A percentile compares a stretch with the other conserved stretches of the same genome.
These are phyloP conservation scores for Mimas tiliae DNA, from an alignment of 2,888 invertebrate genomes.

Conservation along the genomic window DNA sequence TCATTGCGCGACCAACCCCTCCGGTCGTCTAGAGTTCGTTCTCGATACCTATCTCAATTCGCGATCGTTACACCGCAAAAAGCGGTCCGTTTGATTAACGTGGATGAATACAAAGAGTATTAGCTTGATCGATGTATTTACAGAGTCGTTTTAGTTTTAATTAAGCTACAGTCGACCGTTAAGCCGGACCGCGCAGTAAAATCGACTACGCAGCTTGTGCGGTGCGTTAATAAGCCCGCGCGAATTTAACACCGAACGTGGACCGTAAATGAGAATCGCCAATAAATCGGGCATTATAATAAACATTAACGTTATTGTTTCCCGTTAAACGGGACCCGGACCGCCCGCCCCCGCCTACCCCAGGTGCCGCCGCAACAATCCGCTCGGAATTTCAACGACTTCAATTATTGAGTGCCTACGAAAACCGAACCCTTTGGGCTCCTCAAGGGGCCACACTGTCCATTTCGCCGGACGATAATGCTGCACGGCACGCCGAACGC, in stretches of 20 bases:
- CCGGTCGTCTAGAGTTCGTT: conserved; percentile 48
- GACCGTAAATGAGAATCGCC: conserved; percentile 77
- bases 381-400: conserved; percentile 81
- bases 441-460: conserved; percentile 79
- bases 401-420: conserved; percentile 82
- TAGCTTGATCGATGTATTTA: conserved; percentile 69
- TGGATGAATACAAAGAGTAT: conserved; percentile 55
- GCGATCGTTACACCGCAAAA: conserved; percentile 55
- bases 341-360: conserved; percentile 43
- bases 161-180: conserved; percentile 70
- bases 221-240: conserved; percentile 70
- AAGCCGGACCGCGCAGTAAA: conserved; percentile 71
- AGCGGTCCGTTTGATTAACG: conserved; percentile 55
- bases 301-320: conserved; percentile 81
- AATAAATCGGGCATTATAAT: conserved; percentile 83
- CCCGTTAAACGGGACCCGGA: conserved; percentile 62
- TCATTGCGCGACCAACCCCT: conserved; percentile 52
- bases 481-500: conserved; percentile 63
- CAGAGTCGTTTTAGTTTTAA: conserved; percentile 78
- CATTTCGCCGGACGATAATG: conserved; percentile 75
- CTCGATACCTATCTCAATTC: conserved; percentile 54
- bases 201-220: conserved; percentile 60
- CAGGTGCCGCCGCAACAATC: conserved; percentile 77
- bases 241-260: conserved; percentile 66
- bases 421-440: conserved; percentile 77